A percentile compares a stretch with the other conserved stretches of the same genome.
phyloP scores from a whole-genome alignment of 1,140 invertebrate genomes.

The Bombus superbus region DNA sequence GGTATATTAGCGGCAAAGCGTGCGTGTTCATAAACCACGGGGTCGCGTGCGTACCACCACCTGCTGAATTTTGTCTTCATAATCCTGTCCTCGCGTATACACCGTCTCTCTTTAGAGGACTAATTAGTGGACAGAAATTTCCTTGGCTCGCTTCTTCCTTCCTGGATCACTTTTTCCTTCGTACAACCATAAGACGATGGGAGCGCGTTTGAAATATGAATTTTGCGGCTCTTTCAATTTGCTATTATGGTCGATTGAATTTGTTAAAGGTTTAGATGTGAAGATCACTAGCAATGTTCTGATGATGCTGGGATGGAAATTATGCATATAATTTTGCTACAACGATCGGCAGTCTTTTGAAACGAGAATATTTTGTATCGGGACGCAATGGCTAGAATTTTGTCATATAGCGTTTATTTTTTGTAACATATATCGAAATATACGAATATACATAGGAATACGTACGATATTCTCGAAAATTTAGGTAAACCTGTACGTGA shows the following conservation, averaged over 20 bases:
- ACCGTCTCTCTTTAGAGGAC: background rate
- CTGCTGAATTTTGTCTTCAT: background rate
- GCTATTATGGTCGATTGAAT: background rate
- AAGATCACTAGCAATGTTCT: background rate
- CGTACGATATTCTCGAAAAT: background rate
- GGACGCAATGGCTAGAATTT: background rate
- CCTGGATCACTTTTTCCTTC: background rate
- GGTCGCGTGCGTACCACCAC: constrained; percentile 17
- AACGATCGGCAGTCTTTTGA: background rate
- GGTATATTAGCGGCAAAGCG: background rate
- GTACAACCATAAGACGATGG: background rate
- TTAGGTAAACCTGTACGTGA: background rate
- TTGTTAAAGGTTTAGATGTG: background rate
- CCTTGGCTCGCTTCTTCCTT: background rate
- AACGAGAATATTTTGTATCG: background rate
- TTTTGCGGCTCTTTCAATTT: background rate
- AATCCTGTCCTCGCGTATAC: constrained; percentile 8
- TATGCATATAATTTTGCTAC: background rate
- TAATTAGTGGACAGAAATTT: constrained; percentile 21
- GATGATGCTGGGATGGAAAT: background rate
- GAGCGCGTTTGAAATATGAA: background rate
- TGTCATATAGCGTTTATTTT: background rate
- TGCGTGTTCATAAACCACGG: background rate
- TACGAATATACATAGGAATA: too few relatives aligned
- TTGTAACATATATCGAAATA: too few relatives aligned